Base-by-base conservation (phyloP, 35 echinoderm and acorn worm genomes). In the Heliocidaris erythrogramma region DNA sequence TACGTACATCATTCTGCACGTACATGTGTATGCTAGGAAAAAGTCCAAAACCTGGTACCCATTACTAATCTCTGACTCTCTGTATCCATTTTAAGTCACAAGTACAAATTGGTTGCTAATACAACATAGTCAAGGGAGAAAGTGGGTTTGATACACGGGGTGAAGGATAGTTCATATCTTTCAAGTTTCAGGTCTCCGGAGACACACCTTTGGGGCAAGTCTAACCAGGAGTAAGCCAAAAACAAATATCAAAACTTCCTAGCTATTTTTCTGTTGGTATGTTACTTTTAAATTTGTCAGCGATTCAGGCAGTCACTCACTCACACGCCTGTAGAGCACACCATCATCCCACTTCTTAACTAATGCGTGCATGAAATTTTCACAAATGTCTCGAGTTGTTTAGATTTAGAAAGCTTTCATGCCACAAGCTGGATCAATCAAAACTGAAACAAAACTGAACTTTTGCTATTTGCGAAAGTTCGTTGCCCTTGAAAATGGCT, bases 101-200 rank as follows among this genome's bases (percentile, higher is more conserved):
- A 78, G 65, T 78, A 21, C 65, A 78, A 78, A 78, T 78, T 78
- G 65, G 65, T 78, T 78, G 65, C 65, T 78, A 78, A 78, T 78
- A 21, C 65, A 78, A 17, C 65, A 21, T n/a, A 27, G 27, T 7
- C 27, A 0, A 27, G 65, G 65, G 65, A 78, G 65, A 78, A 8
- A 21, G 65, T 27, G 65, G 21, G 65, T 78, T 78, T n/a, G 65
- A 78, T 78, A 21, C 27, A 24, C 5, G 65, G 65, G 65, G 65
- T 78, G 65, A 78, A 78, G 65, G 65, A 4, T 78, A 18, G 65
- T 78, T 78, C 65, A 78, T 78, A 78, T 78, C 65, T 78, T 21
- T 78, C 65, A 78, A 78, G 65, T 78, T 78, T 27, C 18, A 78
- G 27, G 65, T 78, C 65, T 78, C 65, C 0, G 1, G 65, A 78